Evolutionary conservation across 2,888 invertebrate genomes (phyloP).

Genomic region (Sarcophaga carnaria): DNA sequence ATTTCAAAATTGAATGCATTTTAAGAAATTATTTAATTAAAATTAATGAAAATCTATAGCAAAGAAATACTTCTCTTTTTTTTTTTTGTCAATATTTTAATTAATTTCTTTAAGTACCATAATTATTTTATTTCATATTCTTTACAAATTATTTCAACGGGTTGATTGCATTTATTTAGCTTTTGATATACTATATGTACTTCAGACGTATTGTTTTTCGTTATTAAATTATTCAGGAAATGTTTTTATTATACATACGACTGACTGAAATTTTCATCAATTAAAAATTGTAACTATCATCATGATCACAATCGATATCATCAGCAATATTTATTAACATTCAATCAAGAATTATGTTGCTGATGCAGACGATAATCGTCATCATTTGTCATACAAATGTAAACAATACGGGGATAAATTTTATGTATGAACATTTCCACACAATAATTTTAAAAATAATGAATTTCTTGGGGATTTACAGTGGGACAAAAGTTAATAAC

Average conservation of each 20-base stretch:
- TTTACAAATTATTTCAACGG: neutral
- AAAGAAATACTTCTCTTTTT: neutral
- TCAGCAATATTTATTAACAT: constrained; percentile 43
- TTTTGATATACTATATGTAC: neutral
- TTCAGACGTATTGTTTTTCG: constrained; percentile 32
- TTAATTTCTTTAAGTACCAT: neutral
- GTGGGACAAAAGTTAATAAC: no score
- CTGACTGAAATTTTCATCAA: neutral
- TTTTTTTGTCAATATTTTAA: neutral
- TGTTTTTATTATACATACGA: constrained; percentile 49
- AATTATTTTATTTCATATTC: neutral
- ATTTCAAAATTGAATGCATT: constrained; percentile 20
- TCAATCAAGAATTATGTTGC: constrained; percentile 26
- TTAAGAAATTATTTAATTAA: constrained; percentile 52
- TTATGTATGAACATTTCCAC: no score
- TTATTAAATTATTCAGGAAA: constrained; percentile 56
- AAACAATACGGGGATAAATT: neutral
- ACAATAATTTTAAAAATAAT: no score
- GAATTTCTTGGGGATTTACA: no score
- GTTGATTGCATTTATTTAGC: constrained; percentile 18
- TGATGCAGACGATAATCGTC: neutral
- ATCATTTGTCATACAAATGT: constrained; percentile 20
- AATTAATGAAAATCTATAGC: neutral
- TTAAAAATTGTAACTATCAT: constrained; percentile 7
- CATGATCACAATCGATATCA: neutral